Evolutionary conservation across 2,113 vertebrate genomes (phyloP).

Genomic region (Pachyramphus minor): DNA sequence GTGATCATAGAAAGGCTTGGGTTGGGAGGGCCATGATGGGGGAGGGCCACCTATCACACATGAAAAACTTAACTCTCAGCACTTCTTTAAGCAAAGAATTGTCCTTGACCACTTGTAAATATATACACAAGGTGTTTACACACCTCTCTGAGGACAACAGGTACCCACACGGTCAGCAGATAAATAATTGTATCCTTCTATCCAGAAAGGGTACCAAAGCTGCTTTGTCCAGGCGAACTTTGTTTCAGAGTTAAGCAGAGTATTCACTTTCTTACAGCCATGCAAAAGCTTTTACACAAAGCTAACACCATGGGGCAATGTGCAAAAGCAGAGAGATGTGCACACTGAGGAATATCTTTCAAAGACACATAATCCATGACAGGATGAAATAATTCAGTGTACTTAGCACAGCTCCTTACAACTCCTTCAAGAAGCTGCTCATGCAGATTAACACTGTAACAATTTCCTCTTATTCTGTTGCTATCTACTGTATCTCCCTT

Average conservation of each 20-base stretch:
- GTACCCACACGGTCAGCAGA: background rate
- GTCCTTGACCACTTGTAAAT: background rate
- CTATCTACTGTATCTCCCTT: background rate
- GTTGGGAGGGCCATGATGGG: background rate
- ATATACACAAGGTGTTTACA: background rate
- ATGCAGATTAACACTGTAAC: background rate
- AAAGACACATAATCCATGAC: background rate
- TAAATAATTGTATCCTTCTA: background rate
- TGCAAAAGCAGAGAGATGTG: background rate
- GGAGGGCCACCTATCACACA: background rate
- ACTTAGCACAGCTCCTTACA: background rate
- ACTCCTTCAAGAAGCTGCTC: background rate
- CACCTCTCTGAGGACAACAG: background rate
- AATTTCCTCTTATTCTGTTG: background rate
- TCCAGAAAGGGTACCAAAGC: background rate
- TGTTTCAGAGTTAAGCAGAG: background rate
- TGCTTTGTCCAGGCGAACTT: background rate
- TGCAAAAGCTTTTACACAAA: background rate
- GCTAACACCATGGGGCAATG: background rate
- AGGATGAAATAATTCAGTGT: background rate
- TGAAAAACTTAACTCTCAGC: background rate
- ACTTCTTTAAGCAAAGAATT: background rate
- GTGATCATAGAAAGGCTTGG: background rate
- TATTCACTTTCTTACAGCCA: background rate
- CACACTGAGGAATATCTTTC: background rate